Evolutionary conservation across 2,888 invertebrate species (phyloP).

Genomic region (Aphidoletes aphidimyza): DNA sequence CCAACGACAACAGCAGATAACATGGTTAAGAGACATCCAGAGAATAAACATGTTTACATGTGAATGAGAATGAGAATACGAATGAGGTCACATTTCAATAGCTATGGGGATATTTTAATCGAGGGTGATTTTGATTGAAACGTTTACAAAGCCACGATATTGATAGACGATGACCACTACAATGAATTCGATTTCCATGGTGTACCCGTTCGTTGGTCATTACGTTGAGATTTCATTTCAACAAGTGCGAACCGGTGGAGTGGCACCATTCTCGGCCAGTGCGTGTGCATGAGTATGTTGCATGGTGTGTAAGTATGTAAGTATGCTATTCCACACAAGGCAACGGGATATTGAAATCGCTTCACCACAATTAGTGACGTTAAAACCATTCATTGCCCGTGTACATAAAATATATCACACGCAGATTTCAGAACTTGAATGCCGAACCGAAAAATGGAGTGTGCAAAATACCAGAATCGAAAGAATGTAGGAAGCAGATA

Average conservation of each 20-base stretch:
- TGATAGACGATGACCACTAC: too few relatives aligned
- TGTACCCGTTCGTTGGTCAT: background rate
- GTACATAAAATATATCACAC: background rate
- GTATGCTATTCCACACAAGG: too few relatives aligned
- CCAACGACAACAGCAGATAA: too few relatives aligned
- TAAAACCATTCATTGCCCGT: background rate
- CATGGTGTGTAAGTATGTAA: too few relatives aligned
- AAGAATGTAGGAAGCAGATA: background rate
- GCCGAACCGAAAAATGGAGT: background rate
- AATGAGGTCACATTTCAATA: background rate
- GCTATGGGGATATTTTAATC: constrained; percentile 3
- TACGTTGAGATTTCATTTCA: background rate
- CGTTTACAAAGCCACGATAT: background rate
- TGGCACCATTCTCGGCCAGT: too few relatives aligned
- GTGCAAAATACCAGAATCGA: background rate
- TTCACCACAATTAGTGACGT: constrained; percentile 25
- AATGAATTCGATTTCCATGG: background rate
- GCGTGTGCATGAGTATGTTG: too few relatives aligned
- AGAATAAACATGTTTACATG: too few relatives aligned
- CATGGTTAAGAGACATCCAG: too few relatives aligned
- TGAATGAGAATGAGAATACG: too few relatives aligned
- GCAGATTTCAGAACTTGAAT: background rate
- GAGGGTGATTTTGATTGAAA: constrained; percentile 31
- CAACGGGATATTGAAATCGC: too few relatives aligned
- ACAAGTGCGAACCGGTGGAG: background rate